Evolutionary conservation across 2,113 vertebrate genomes (phyloP), one percentile per base, ranked within the genome.

Genomic region (Pogonocichla stellata): DNA sequence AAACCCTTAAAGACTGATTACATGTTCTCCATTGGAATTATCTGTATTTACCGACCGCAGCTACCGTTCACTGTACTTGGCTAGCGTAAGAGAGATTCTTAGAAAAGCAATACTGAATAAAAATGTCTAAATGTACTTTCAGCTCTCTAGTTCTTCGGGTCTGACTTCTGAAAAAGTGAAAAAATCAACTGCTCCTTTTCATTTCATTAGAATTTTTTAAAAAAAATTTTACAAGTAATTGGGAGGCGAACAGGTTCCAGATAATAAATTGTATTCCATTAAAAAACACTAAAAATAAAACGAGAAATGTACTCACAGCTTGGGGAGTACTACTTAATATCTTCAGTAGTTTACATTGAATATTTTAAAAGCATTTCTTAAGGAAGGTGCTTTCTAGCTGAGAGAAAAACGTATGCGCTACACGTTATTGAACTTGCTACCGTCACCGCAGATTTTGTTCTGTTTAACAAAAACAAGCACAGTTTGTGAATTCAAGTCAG

Each of bases 381-480:
- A 92, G 91, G 88, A 64, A 97, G 71, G 85, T 93, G 95, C 95
- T 97, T 97, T 97, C 95, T 97, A 62, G 83, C 87, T 90, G 92
- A 9, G 89, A 96, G 81, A 86, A 96, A 96, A 97, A 88, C 92
- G 79, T 97, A 97, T 97, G 97, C 91, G 83, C 87, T 96, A 93
- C 97, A 96, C 72, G 93, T 95, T 97, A 96, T 89, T 96, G 94
- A 96, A 95, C 96, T 97, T 95, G 93, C 95, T 96, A 97, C 96
- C 92, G 86, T 97, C 96, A 96, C 96, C 80, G 92, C 92, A 97
- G 96, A 98, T 97, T 96, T 97, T 98, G 94, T 97, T 95, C 93
- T 97, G 96, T 98, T 98, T 97, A 97, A 98, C 97, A 98, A 98
- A 98, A 98, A 97, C 96, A 98, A 98, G 95, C 94, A 93, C 95